Evolutionary conservation across 2,888 invertebrate species (phyloP).

Genomic region (Toxonevra muliebris): DNA sequence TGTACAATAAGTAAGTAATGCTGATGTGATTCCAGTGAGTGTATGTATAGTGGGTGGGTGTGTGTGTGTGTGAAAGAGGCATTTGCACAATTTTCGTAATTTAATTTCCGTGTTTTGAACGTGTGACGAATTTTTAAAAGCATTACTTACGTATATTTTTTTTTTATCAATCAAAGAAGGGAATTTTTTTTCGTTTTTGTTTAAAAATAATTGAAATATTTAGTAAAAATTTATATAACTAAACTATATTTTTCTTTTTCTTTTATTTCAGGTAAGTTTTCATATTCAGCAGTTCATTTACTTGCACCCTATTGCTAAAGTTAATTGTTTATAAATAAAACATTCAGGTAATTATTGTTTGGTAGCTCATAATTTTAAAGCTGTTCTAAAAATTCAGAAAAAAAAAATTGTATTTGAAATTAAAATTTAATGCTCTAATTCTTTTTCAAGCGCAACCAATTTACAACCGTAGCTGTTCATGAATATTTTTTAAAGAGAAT

Average conservation of each 20-base stretch:
- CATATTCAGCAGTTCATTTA: no score
- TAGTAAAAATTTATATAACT: neutral
- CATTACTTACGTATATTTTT: neutral
- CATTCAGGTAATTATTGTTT: no score
- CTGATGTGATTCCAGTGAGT: neutral
- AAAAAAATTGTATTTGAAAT: no score
- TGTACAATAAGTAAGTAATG: neutral
- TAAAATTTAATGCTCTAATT: no score
- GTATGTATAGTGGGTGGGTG: conserved; percentile 17
- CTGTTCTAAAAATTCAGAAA: no score
- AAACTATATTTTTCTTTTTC: neutral
- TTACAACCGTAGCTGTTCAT: no score
- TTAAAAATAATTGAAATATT: conserved; percentile 3
- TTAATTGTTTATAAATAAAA: no score
- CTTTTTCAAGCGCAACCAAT: no score
- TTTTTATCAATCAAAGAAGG: neutral
- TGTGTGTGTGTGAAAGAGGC: neutral
- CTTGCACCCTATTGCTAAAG: no score
- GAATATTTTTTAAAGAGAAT: no score
- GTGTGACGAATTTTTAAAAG: conserved; percentile 54
- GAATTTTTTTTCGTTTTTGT: neutral
- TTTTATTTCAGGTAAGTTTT: neutral
- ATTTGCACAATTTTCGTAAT: conserved; percentile 29
- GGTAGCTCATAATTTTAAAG: no score
- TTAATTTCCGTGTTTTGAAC: conserved; percentile 47